Evolutionary conservation across 2,113 vertebrate species (phyloP).

Genomic region (Campylomormyrus tamandua): DNA sequence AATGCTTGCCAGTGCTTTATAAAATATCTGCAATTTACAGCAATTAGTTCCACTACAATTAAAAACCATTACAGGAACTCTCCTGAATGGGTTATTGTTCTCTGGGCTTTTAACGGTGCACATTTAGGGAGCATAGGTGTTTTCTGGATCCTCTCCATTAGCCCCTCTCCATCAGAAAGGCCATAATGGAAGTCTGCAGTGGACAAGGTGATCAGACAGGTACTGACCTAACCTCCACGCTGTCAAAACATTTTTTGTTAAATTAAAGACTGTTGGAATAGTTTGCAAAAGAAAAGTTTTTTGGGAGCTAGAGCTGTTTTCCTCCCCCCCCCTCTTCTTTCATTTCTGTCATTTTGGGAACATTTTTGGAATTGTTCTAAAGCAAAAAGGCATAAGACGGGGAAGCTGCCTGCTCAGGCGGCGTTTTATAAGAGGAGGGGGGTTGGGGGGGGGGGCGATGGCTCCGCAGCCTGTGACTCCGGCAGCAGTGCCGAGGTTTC

Average conservation of each 20-base stretch:
- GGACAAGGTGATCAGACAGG: neutral
- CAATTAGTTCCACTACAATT: constrained; percentile 27
- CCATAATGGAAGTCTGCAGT: neutral
- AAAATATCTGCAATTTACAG: constrained; percentile 25
- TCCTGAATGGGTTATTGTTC: constrained; percentile 11
- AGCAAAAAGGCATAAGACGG: neutral
- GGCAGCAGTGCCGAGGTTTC: neutral
- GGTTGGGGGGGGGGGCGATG: too few species aligned
- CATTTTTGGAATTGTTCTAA: constrained; percentile 8
- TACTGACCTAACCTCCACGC: neutral
- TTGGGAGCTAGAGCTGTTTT: neutral
- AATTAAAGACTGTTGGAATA: neutral
- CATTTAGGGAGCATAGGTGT: neutral
- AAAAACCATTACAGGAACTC: constrained; percentile 10
- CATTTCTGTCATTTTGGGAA: neutral
- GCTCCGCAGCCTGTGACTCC: too few species aligned
- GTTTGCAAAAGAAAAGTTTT: neutral
- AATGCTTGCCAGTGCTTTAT: constrained; percentile 7
- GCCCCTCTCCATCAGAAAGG: neutral
- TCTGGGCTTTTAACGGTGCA: neutral
- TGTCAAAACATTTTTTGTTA: neutral
- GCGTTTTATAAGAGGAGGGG: too few species aligned
- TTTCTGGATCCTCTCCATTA: neutral
- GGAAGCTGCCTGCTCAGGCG: neutral
- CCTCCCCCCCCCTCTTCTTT: neutral